These are phyloP conservation scores for Coregonus sp. DNA, from an alignment of 2,797 vertebrate species.

Conservation along the genomic window DNA sequence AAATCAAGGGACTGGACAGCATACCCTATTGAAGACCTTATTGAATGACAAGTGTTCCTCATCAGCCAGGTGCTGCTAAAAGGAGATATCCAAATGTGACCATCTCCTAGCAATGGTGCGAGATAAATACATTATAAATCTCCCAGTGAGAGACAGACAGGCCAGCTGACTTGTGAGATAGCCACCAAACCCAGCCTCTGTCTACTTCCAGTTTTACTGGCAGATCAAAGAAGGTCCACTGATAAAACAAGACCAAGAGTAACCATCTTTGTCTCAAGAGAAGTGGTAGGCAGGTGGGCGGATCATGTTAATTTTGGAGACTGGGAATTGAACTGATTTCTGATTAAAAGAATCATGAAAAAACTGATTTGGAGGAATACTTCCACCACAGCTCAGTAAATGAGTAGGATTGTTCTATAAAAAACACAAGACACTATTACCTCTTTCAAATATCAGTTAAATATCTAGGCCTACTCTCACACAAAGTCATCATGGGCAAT, in stretches of 20 bases:
- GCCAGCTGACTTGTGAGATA: conserved; percentile 34
- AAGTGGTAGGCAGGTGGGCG: neutral
- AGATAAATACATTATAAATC: conserved; percentile 34
- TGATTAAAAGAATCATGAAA: neutral
- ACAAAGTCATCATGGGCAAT: neutral
- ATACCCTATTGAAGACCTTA: conserved; percentile 21
- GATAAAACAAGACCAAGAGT: neutral
- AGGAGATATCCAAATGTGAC: conserved; percentile 50
- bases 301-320: neutral
- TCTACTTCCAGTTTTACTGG: neutral
- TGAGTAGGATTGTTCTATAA: neutral
- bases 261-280: neutral
- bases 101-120: conserved; percentile 12
- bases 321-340: neutral
- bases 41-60: conserved; percentile 35
- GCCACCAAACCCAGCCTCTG: neutral
- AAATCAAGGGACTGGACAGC: conserved; percentile 55
- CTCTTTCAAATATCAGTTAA: neutral
- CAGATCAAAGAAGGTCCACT: neutral
- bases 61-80: conserved; percentile 42
- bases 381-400: neutral
- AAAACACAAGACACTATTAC: too few relatives aligned
- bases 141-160: conserved; percentile 20
- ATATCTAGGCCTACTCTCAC: neutral
- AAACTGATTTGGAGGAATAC: neutral